Conservation (phyloP, 2,797 vertebrate genomes). For the Leptoclinus maculatus region DNA sequence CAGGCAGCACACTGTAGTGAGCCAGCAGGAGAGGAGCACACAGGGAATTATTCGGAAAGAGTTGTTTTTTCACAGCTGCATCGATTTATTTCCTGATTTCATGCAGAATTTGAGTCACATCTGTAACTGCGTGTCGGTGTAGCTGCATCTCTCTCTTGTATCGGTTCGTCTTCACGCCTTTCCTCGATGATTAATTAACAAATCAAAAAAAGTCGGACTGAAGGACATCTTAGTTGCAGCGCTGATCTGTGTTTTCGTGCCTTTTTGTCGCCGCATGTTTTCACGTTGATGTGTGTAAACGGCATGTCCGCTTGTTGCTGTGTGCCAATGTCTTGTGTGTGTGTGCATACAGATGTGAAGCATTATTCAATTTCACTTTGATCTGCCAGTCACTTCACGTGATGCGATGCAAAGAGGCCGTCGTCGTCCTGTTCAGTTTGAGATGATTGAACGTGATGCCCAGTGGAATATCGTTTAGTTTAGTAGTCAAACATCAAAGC, state of each 20-base stretch:
- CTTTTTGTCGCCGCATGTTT: neutral
- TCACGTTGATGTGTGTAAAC: neutral
- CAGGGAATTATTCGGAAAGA: neutral
- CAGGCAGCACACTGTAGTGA: neutral
- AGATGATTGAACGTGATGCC: constrained; percentile 25
- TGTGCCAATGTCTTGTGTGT: neutral
- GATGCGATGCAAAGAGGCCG: constrained; percentile 18
- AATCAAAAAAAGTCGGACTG: neutral
- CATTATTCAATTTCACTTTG: constrained; percentile 35
- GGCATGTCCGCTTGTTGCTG: neutral
- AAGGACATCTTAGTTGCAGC: neutral
- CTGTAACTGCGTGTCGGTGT: neutral
- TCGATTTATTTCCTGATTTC: neutral
- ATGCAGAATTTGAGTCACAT: neutral
- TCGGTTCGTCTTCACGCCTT: neutral
- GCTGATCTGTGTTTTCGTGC: neutral
- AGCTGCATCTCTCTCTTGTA: neutral
- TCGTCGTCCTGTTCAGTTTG: constrained; percentile 12
- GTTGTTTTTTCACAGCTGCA: neutral
- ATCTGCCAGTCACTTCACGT: constrained; percentile 31
- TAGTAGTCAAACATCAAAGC: neutral
- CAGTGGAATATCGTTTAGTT: neutral
- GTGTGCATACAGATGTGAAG: constrained; percentile 38
- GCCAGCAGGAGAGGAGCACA: neutral
- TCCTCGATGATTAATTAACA: neutral